A percentile compares a stretch with the other conserved stretches of the same genome.
phyloP scores from a whole-genome alignment of 1,140 invertebrate species.

The Zaprionus inermis region DNA sequence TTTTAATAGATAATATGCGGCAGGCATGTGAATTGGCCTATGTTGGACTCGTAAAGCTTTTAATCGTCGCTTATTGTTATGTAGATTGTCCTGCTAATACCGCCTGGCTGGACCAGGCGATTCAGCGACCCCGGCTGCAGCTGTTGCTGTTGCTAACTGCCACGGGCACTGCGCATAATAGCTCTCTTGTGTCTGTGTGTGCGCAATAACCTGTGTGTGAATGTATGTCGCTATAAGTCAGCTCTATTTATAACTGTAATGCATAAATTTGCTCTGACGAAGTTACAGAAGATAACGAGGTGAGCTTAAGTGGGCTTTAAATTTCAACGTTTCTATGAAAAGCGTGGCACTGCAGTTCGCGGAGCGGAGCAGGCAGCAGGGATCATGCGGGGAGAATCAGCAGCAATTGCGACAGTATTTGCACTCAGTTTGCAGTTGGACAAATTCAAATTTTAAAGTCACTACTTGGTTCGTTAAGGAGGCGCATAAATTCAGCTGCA shows the following conservation, averaged over 20 bases:
- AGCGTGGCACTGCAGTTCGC: neutral
- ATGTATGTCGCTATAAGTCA: constrained; percentile 34
- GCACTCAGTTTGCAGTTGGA: constrained; percentile 13
- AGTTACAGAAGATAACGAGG: constrained; percentile 56
- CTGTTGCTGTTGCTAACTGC: constrained; percentile 17
- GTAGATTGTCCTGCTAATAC: constrained; percentile 76
- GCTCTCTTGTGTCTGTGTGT: constrained; percentile 34
- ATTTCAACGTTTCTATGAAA: constrained; percentile 33
- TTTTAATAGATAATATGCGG: constrained; percentile 81
- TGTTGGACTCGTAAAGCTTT: constrained; percentile 72
- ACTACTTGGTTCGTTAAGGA: constrained; percentile 55
- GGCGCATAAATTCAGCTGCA: constrained; percentile 62
- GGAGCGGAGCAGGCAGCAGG: neutral
- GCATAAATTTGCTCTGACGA: constrained; percentile 73
- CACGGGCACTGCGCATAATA: constrained; percentile 40
- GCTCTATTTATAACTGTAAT: constrained; percentile 67
- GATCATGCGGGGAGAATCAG: neutral
- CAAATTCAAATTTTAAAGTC: constrained; percentile 18
- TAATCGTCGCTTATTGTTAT: constrained; percentile 81
- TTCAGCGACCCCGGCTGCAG: constrained; percentile 18
- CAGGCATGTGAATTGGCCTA: constrained; percentile 70
- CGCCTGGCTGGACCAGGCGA: constrained; percentile 12
- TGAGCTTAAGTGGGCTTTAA: constrained; percentile 44
- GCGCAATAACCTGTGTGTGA: constrained; percentile 12
- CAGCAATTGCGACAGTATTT: neutral